Base-by-base conservation (phyloP, 2,888 invertebrate genomes). In the Nyleta sp. region DNA sequence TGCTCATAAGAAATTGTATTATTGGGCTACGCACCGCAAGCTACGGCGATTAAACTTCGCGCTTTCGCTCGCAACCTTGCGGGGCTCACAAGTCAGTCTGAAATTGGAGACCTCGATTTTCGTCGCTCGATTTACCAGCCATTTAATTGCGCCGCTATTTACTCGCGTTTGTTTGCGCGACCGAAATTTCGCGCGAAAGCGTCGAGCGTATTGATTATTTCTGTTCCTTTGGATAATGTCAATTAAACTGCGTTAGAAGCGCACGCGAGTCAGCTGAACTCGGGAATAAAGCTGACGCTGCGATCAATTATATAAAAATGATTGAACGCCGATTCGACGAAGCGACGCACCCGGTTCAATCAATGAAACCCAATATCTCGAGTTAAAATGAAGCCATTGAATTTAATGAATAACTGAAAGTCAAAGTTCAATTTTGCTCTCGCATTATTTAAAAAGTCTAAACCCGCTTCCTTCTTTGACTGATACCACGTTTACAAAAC, bases 271-370 rank as follows among this genome's bases (percentile, higher is more conserved):
- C 40, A 42, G 40, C 40, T 38, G 17, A n/a, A 18, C 15, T 13
- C 28, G 7, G 17, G 10, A 42, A 22, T 46, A 33, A 44, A 46
- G 17, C 13, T 20, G 1, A 1, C 33, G 46, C 11, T 7, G 22
- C 46, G 46, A 60, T 46, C 46, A 22, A 60, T 50, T 24, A 62
- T 50, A 48, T 53, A 55, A 67, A 64, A 67, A 33, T 55, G 28
- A 33, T 42, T 65, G 31, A 62, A 62, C 38, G 17, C 38, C 24
- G 35, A 55, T 55, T 22, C 38, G 8, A 8, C 38, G 33, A 22
- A 31, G 13, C 38, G 55, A 31, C 24, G 28, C 28, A n/a, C 15
- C 24, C 28, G 13, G n/a, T 28, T 28, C 13, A 48, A n/a, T n/a
- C n/a, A n/a, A n/a, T n/a, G n/a, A n/a, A n/a, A n/a, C n/a, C n/a